Evolutionary conservation across 2,888 invertebrate species (phyloP).

Genomic region (Andrena praecox): DNA sequence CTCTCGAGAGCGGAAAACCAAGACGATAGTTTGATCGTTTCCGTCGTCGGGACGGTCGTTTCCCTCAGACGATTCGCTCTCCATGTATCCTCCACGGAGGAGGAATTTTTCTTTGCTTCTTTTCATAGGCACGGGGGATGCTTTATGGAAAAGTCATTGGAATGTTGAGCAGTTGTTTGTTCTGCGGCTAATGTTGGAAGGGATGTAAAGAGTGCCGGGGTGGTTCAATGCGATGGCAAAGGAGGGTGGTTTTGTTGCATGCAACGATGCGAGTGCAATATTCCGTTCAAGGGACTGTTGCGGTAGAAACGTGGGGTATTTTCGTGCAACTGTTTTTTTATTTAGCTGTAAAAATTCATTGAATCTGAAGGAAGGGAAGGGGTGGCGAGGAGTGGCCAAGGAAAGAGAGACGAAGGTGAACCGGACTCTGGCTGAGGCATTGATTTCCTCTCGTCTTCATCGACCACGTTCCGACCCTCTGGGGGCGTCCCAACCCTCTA

Average conservation of each 20-base stretch:
- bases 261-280: neutral
- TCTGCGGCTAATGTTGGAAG: neutral
- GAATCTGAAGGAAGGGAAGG: neutral
- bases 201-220: neutral
- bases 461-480: conserved; percentile 81
- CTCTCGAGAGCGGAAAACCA: conserved; percentile 72
- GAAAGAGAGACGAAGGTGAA: conserved; percentile 71
- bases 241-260: neutral
- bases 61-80: conserved; percentile 29
- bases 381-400: conserved; percentile 51
- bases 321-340: neutral
- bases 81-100: neutral
- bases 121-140: no score
- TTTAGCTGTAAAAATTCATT: neutral
- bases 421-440: conserved; percentile 80
- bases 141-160: conserved; percentile 10
- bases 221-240: neutral
- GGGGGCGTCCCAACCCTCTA: conserved; percentile 74
- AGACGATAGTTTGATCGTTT: conserved; percentile 82
- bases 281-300: neutral
- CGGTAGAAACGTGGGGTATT: neutral
- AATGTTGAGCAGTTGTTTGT: neutral
- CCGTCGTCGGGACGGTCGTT: conserved; percentile 57
- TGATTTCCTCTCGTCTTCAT: conserved; percentile 85
- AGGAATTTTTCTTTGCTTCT: conserved; percentile 7